Evolutionary conservation across 2,113 vertebrate genomes (phyloP).

Genomic region (Gobiocypris rarus): DNA sequence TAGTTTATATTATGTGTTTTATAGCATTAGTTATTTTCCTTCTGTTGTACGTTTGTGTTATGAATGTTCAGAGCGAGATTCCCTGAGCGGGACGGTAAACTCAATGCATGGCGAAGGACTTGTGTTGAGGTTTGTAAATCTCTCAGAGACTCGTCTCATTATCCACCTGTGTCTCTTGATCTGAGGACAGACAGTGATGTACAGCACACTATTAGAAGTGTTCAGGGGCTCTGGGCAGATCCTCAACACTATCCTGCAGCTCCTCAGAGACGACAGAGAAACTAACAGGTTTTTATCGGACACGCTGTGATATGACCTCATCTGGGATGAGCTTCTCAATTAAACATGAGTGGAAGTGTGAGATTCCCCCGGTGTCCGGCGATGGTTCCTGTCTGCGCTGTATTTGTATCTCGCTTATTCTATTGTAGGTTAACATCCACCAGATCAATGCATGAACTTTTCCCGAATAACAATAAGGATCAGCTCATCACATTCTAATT

Average conservation of each 20-base stretch:
- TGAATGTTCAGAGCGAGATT: background rate
- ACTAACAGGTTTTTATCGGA: slow-evolving; percentile 32
- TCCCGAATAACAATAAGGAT: background rate
- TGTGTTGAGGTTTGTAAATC: background rate
- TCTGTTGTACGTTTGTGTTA: background rate
- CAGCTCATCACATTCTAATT: background rate
- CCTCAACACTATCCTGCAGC: background rate
- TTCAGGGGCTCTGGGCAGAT: slow-evolving; percentile 22
- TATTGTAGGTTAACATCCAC: background rate
- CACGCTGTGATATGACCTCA: slow-evolving; percentile 27
- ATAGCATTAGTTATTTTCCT: background rate
- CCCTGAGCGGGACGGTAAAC: background rate
- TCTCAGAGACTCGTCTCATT: background rate
- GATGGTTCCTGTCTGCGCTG: background rate
- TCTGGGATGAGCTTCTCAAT: slow-evolving; percentile 34
- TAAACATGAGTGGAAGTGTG: slow-evolving; percentile 30
- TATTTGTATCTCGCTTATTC: background rate
- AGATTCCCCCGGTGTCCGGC: slow-evolving; percentile 21
- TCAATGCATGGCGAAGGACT: background rate
- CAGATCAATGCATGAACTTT: background rate
- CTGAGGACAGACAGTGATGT: background rate
- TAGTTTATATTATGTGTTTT: no score
- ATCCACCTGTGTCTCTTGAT: background rate
- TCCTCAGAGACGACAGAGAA: slow-evolving; percentile 13
- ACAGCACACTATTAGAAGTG: background rate